Evolutionary conservation across 35 echinoderm and acorn worm species (phyloP).

Genomic region (Stichopus chloronotus): DNA sequence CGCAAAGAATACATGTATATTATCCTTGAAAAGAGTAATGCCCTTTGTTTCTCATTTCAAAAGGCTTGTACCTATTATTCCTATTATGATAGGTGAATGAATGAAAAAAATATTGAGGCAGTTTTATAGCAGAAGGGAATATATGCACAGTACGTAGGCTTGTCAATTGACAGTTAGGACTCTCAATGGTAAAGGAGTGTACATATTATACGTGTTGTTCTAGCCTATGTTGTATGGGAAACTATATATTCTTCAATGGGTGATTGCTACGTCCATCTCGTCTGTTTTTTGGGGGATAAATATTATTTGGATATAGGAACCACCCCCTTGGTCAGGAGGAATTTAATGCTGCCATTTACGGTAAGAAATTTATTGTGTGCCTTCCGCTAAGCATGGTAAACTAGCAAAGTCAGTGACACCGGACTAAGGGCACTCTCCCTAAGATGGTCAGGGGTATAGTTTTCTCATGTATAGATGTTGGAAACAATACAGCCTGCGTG

Average conservation of each 20-base stretch:
- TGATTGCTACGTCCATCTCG: not conserved
- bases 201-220: not conserved
- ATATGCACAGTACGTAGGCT: conserved; percentile 38
- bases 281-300: not conserved
- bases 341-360: not conserved
- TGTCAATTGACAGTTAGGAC: not conserved
- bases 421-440: too few relatives aligned
- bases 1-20: conserved; percentile 60
- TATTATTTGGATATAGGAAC: not conserved
- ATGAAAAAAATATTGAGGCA: conserved; percentile 31
- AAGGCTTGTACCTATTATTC: conserved; percentile 57
- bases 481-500: too few relatives aligned
- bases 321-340: not conserved
- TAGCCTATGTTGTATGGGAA: too few relatives aligned
- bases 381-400: too few relatives aligned
- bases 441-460: too few relatives aligned
- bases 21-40: conserved; percentile 53
- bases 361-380: not conserved
- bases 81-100: conserved; percentile 56
- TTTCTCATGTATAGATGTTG: too few relatives aligned
- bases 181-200: conserved; percentile 6
- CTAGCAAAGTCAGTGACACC: too few relatives aligned
- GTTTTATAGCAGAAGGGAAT: conserved; percentile 32
- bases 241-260: too few relatives aligned
- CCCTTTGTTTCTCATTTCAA: conserved; percentile 56